Base-by-base conservation (phyloP, 2,113 vertebrate genomes). In the Scomber scombrus region DNA sequence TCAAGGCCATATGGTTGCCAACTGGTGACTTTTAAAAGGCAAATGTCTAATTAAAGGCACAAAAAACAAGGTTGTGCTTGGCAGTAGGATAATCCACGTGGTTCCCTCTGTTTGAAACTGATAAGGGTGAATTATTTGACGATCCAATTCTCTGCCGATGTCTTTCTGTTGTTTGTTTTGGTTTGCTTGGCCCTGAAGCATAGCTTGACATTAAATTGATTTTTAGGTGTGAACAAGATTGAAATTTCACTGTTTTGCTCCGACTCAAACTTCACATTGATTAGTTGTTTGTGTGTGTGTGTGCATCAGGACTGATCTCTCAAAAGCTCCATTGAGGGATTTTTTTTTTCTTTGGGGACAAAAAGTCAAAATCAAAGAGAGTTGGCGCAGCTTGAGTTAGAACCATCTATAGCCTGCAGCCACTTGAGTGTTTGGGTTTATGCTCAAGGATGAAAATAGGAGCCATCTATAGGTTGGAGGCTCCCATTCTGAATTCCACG, bases 181-280 rank as follows among this genome's bases (percentile, higher is more conserved):
- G 31, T 77, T 83, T 23, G 47, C 81, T 71, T 68, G 75, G 52
- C 71, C 62, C 31, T 79, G 76, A 80, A 63, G 74, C 76, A 82
- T 80, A 82, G 78, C 82, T 77, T 87, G 81, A 88, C 75, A 80
- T 52, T 49, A 73, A 85, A 87, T 90, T 70, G 71, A 88, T 86
- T 85, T 88, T 78, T 71, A 52, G 75, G 71, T 77, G 78, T 66
- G 74, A 77, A 50, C 51, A 23, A 72, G 65, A 84, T 29, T 75
- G 46, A 84, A 85, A 78, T 76, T 87, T 82, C 78, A 67, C 68
- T 5, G 14, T 86, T 76, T 73, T 84, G 23, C 71, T 78, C 11
- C 7, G 13, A 26, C 23, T 63, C 21, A 23, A 67, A 80, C 76
- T 75, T 75, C 12, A 26, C 49, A 84, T 78, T 87, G 86, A 86